Conservation (phyloP, 1,140 invertebrate species). For the Camponotus pennsylvanicus region DNA sequence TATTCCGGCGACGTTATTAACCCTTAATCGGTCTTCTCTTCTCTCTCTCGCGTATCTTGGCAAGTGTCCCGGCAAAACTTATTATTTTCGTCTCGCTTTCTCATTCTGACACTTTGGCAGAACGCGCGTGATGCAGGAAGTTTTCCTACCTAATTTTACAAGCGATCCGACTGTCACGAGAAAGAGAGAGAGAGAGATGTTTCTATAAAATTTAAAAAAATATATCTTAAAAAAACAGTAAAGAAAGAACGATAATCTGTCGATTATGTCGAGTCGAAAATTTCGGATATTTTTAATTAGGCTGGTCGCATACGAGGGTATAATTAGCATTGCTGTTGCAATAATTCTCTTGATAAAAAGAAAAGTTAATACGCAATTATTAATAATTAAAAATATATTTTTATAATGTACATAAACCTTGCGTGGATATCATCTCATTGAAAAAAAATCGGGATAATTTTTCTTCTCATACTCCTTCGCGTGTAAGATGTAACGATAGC, state of each 20-base stretch:
- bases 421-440: neutral
- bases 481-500: conserved; percentile 35
- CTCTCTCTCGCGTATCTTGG: conserved; percentile 31
- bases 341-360: no score
- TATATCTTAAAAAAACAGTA: no score
- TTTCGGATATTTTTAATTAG: no score
- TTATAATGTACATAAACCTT: neutral
- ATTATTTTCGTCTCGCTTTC: conserved; percentile 6
- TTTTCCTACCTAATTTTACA: conserved; percentile 2
- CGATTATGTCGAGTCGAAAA: no score
- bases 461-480: conserved; percentile 3
- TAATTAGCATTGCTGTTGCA: no score
- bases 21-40: conserved; percentile 45
- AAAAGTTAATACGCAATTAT: no score
- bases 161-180: neutral
- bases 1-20: conserved; percentile 50
- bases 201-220: no score
- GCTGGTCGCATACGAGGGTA: no score
- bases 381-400: neutral
- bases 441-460: conserved; percentile 25
- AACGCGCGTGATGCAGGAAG: neutral
- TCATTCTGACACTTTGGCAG: conserved; percentile 31
- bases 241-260: no score
- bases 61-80: conserved; percentile 35
- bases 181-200: no score